Base-by-base conservation (phyloP, 2,888 invertebrate genomes). In the Synergus umbraculus region DNA sequence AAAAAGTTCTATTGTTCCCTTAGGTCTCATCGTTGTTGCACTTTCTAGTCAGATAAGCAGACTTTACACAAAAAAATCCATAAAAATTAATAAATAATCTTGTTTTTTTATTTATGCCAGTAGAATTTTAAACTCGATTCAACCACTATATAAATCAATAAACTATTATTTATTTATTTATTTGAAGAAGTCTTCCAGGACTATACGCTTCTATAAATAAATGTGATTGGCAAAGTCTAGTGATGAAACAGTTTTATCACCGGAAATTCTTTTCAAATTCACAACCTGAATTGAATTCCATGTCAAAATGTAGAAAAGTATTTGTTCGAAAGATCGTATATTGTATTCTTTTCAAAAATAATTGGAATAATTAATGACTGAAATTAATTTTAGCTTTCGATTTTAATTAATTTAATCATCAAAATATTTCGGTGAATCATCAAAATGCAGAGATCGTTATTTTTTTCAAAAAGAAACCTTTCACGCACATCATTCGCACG, bases 401-500 rank as follows among this genome's bases (percentile, higher is more conserved):
- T 18, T 58, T 9, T 58, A 9, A 58, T 58, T 58, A 58, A 18
- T 58, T 63, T 63, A 29, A 29, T 63, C 29, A 29, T 63, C 29
- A 63, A 63, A 63, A 63, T 63, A 63, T 63, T 63, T 63, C 29
- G 22, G 29, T 29, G 29, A 63, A 63, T 63, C 29, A 22, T 18
- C 18, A 58, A 58, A 58, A 29, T 63, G 18, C 63, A 18, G 60
- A 63, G 63, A 29, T 63, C 13, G 29, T 63, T 63, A 63, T 41
- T 73, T 73, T 73, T 29, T 12, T 13, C 9, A 10, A 58, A 10
- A 5, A n/a, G 69, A 54, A 54, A 12, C 37, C 37, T 13, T 73
- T 58, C 73, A 37, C 54, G 73, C 49, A 73, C 73, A 37, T 41
- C 49, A 37, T 54, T 73, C 37, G 49, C 37, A 54, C 10, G n/a